Conservation (phyloP, 1,140 invertebrate genomes). For the Ceratosolen solmsi region DNA sequence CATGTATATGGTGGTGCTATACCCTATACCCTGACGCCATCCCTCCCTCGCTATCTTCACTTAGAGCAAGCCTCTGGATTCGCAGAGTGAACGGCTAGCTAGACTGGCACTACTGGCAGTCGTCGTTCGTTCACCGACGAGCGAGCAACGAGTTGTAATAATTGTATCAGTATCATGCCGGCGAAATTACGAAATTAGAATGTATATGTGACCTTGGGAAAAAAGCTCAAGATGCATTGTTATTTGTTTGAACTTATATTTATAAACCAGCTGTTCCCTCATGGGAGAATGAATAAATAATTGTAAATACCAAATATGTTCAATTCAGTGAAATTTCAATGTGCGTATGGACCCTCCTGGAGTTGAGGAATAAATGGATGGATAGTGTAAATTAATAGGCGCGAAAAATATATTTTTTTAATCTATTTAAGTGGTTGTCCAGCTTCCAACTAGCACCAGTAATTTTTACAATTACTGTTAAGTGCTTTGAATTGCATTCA, state of each 20-base stretch:
- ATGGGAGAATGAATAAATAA: not conserved
- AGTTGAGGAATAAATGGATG: not conserved
- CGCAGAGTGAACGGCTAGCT: slow-evolving; percentile 61
- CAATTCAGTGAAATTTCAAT: not conserved
- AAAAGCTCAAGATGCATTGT: not conserved
- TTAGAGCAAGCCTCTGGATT: slow-evolving; percentile 62
- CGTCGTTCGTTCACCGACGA: slow-evolving; percentile 71
- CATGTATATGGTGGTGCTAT: slow-evolving; percentile 28
- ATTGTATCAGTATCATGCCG: not conserved
- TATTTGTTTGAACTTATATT: not conserved
- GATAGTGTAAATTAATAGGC: not conserved
- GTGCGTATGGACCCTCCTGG: too few relatives aligned
- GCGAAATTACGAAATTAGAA: not conserved
- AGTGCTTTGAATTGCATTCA: slow-evolving; percentile 14
- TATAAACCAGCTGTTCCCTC: not conserved
- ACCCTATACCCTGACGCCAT: not conserved
- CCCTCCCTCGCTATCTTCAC: slow-evolving; percentile 46
- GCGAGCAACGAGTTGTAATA: slow-evolving; percentile 49
- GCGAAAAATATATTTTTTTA: not conserved
- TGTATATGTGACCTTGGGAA: slow-evolving; percentile 46
- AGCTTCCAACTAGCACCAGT: not conserved
- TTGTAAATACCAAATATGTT: not conserved
- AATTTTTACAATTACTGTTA: slow-evolving; percentile 22
- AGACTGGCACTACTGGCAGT: slow-evolving; percentile 72
- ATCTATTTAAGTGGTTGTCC: slow-evolving; percentile 2